Conservation (phyloP, 2,113 vertebrate species). For the Sisor rabdophorus region DNA sequence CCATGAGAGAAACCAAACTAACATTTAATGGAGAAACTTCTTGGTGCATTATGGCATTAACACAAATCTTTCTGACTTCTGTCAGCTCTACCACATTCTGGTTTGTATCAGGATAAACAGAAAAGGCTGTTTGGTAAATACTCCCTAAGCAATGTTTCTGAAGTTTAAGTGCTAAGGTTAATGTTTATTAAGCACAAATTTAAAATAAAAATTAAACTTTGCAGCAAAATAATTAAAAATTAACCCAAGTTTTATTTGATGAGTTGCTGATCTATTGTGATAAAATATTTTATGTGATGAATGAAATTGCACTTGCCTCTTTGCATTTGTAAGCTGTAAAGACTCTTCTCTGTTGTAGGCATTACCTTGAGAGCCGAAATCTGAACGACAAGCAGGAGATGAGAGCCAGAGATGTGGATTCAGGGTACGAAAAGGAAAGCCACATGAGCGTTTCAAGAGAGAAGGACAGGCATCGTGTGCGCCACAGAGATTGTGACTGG, state of each 20-base stretch:
- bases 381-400: conserved; percentile 72
- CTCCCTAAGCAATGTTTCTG: background rate
- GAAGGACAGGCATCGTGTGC: conserved; percentile 45
- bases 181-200: too few relatives aligned
- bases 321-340: background rate
- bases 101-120: background rate
- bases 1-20: conserved; percentile 7
- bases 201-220: too few relatives aligned
- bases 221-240: too few relatives aligned
- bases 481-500: conserved; percentile 57
- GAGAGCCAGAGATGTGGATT: conserved; percentile 73
- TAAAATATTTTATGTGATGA: too few relatives aligned
- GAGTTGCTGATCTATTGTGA: too few relatives aligned
- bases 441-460: conserved; percentile 44
- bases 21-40: background rate
- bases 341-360: conserved; percentile 50
- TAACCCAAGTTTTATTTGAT: too few relatives aligned
- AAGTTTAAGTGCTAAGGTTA: too few relatives aligned
- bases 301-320: background rate
- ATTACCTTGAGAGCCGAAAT: conserved; percentile 64
- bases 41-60: background rate
- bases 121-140: conserved; percentile 15
- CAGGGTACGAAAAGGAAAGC: conserved; percentile 70
- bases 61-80: background rate
- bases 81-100: background rate